Base-by-base conservation (phyloP, 2,888 invertebrate genomes). In the Yponomeuta sedellus region DNA sequence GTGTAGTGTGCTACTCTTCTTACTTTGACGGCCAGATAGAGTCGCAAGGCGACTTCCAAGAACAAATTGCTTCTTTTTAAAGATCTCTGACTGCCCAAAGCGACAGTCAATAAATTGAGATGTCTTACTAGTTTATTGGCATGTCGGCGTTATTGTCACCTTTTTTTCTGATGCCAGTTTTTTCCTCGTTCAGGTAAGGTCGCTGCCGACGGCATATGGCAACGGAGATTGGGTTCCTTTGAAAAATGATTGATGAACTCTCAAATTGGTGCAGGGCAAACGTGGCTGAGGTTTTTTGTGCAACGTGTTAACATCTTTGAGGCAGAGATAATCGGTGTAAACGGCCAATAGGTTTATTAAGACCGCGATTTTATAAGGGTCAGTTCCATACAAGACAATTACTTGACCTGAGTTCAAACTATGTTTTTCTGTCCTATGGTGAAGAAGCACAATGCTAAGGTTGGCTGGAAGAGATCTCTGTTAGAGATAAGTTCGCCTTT, bases 51-150 rank as follows among this genome's bases (percentile, higher is more conserved):
- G 67, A 70, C 67, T 81, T 80, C 81, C 72, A 72, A 72, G 81
- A 80, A 81, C 78, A 77, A 79, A 80, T 78, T 75, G 63, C 68
- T 68, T 66, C 64, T n/a, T 61, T 52, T 61, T 52, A 52, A 52
- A 67, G 62, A 69, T 34, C 65, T 56, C 66, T 52, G 70, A 65
- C 70, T 68, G 70, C 69, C 66, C 67, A 65, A n/a, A 69, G 70
- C 70, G 68, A 66, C 72, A 81, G 76, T 79, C 77, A 80, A 84
- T 87, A 88, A 87, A 90, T 88, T 86, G 86, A 91, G 88, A 87
- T 79, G 81, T 90, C 83, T 78, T 77, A 80, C 81, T 78, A 83
- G 78, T 83, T 84, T 80, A 83, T 79, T 78, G 81, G 81, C 77
- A 77, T 80, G 81, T 82, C 76, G 77, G 74, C 73, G 75, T 82